Conservation (phyloP, 2,797 vertebrate genomes). For the Tauraco hartlaubi region DNA sequence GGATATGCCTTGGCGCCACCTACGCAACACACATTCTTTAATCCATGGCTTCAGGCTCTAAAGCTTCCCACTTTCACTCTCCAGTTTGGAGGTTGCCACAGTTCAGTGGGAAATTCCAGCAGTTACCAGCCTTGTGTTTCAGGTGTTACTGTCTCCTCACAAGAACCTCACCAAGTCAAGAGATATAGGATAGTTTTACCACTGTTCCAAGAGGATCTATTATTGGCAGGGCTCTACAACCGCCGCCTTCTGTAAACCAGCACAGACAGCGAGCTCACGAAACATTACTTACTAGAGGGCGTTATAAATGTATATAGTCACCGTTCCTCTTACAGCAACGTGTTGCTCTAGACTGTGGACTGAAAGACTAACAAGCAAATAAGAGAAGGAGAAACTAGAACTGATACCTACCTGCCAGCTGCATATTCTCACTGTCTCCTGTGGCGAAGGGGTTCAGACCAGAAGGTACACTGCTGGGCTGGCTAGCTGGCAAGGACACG, state of each 20-base stretch:
- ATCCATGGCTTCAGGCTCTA: not conserved
- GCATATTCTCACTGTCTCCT: conserved; percentile 80
- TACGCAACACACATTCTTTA: not conserved
- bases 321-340: not conserved
- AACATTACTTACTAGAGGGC: not conserved
- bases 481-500: conserved; percentile 81
- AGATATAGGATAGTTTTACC: not conserved
- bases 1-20: not conserved
- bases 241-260: not conserved
- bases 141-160: not conserved
- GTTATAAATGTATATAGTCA: not conserved
- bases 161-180: not conserved
- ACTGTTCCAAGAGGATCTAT: not conserved
- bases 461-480: conserved; percentile 76
- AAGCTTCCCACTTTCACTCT: not conserved
- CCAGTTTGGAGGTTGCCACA: not conserved
- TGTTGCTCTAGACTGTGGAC: not conserved
- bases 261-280: not conserved
- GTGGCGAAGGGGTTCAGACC: conserved; percentile 80
- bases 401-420: conserved; percentile 82
- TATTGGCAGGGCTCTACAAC: not conserved
- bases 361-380: not conserved
- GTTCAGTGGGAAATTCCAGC: not conserved
- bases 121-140: not conserved
- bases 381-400: not conserved